These are phyloP conservation scores for Micoletzkya japonica DNA, from an alignment of 2,888 invertebrate genomes.

Conservation along the genomic window DNA sequence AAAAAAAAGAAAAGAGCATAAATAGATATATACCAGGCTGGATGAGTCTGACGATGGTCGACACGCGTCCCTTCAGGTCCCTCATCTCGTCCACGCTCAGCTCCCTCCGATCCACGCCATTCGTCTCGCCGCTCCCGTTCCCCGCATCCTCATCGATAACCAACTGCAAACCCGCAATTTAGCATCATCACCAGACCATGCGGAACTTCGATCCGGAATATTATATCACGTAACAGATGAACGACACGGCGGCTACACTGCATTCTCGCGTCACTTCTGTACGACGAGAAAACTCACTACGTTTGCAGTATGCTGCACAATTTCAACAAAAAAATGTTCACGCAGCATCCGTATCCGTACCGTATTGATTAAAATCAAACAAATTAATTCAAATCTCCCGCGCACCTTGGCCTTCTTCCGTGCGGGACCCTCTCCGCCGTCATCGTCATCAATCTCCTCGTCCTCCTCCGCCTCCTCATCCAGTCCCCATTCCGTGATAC, in stretches of 20 bases:
- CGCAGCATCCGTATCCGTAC: no score
- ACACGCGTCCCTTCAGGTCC: slow-evolving; percentile 7
- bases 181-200: no score
- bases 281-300: no score
- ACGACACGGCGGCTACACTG: no score
- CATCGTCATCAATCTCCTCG: slow-evolving; percentile 2
- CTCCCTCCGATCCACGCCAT: not conserved
- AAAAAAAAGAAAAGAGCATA: no score
- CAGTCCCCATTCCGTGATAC: slow-evolving; percentile 18
- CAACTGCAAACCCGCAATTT: not conserved
- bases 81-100: not conserved
- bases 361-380: no score
- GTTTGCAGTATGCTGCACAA: no score
- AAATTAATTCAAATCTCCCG: not conserved
- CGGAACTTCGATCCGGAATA: no score
- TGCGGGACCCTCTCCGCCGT: not conserved
- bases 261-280: no score
- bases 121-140: not conserved
- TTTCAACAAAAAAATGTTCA: no score
- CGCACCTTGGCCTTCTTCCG: slow-evolving; percentile 23
- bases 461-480: slow-evolving; percentile 24
- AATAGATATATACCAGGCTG: slow-evolving; percentile 4
- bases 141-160: not conserved
- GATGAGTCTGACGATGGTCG: not conserved
- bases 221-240: no score